phyloP scores from a whole-genome alignment of 2,113 vertebrate genomes.

The Lathamus discolor region DNA sequence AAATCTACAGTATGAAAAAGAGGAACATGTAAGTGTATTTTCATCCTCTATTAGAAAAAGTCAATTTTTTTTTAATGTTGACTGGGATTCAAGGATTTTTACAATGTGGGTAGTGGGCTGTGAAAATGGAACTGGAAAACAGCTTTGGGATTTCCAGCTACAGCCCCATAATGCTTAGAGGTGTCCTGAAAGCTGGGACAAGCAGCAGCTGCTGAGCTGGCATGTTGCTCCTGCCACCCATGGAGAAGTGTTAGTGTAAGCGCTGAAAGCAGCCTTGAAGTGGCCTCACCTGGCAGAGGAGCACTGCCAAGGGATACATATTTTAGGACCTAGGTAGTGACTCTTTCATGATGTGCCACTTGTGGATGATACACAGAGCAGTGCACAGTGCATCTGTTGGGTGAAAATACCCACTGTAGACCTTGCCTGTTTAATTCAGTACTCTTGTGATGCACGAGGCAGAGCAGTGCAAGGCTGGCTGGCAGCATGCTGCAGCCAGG shows the following conservation, averaged over 20 bases:
- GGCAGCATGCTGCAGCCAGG: not conserved
- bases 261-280: not conserved
- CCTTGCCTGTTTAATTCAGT: not conserved
- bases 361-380: not conserved
- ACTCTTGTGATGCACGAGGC: rapidly evolving
- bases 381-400: not conserved
- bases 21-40: not conserved
- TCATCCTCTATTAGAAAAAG: not conserved
- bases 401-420: not conserved
- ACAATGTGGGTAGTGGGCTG: not conserved
- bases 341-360: not conserved
- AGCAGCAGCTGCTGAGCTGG: slow-evolving; percentile 2
- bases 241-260: not conserved
- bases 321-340: not conserved
- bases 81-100: not conserved
- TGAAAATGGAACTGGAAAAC: not conserved
- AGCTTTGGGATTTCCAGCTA: not conserved
- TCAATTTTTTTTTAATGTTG: not conserved
- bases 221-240: not conserved
- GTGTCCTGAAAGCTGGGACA: not conserved
- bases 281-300: not conserved
- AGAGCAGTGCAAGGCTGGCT: rapidly evolving
- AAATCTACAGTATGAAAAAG: not conserved
- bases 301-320: not conserved
- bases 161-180: not conserved